Conservation (phyloP, 2,888 invertebrate species). For the Polymixis flavicincta region DNA sequence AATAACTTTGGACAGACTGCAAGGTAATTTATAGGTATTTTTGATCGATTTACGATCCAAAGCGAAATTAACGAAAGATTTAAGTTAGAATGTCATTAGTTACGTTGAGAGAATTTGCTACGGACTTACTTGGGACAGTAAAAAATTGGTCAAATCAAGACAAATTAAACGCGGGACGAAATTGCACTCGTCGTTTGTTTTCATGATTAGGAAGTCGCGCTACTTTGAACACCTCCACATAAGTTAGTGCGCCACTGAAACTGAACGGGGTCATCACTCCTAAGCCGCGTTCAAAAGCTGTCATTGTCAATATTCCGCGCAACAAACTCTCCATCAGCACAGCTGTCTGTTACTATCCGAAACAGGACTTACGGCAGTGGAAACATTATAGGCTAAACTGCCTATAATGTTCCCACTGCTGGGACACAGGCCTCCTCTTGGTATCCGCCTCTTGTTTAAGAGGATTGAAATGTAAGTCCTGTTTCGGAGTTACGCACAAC, state of each 20-base stretch:
- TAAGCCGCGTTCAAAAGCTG: too few species aligned
- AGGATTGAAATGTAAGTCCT: too few species aligned
- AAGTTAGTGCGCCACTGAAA: background rate
- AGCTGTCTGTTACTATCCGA: too few species aligned
- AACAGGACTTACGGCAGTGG: too few species aligned
- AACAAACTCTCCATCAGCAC: too few species aligned
- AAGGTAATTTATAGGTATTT: slow-evolving; percentile 35
- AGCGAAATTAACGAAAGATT: background rate
- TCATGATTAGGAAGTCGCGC: background rate
- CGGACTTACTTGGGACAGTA: background rate
- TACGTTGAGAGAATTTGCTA: background rate
- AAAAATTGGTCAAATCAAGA: background rate
- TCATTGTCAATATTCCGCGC: too few species aligned
- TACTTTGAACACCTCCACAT: background rate
- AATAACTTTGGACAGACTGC: slow-evolving; percentile 41
- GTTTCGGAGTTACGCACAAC: too few species aligned
- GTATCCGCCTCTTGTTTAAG: too few species aligned
- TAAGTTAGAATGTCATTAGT: background rate
- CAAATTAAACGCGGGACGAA: background rate
- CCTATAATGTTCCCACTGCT: too few species aligned
- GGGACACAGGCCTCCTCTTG: too few species aligned
- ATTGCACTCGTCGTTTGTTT: background rate
- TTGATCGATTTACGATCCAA: background rate
- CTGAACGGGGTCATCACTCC: too few species aligned
- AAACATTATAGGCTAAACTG: too few species aligned